Conservation (phyloP, 2,888 invertebrate species). For the Synergus gifuensis region DNA sequence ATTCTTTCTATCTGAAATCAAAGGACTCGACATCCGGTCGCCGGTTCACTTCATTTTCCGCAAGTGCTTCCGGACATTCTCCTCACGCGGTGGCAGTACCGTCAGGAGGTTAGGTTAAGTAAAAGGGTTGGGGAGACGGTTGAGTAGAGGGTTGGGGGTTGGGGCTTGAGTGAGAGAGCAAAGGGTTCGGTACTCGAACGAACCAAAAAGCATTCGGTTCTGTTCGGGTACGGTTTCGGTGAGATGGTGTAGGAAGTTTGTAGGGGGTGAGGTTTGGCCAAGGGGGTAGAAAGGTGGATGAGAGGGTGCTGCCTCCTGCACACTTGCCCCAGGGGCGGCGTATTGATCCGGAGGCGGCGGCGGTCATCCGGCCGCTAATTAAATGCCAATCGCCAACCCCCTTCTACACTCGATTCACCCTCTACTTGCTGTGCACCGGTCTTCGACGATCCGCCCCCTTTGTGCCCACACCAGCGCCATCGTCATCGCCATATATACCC, state of each 20-base stretch:
- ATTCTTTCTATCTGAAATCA: constrained; percentile 17
- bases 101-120: constrained; percentile 71
- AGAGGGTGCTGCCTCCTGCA: constrained; percentile 73
- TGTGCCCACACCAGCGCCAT: constrained; percentile 58
- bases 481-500: constrained; percentile 56
- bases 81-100: constrained; percentile 66
- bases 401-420: constrained; percentile 70
- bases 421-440: constrained; percentile 66
- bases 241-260: constrained; percentile 45
- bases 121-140: constrained; percentile 58
- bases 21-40: constrained; percentile 52
- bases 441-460: constrained; percentile 68
- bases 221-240: constrained; percentile 27
- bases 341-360: constrained; percentile 77
- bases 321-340: constrained; percentile 75
- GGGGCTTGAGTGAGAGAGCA: constrained; percentile 26
- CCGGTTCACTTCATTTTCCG: constrained; percentile 71
- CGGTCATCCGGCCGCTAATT: constrained; percentile 78
- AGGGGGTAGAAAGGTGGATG: constrained; percentile 55
- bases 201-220: constrained; percentile 48
- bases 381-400: constrained; percentile 77
- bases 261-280: constrained; percentile 50
- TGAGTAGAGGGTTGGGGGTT: constrained; percentile 39
- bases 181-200: constrained; percentile 53
- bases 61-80: constrained; percentile 74